Percentiles rank a stretch among this genome's conserved stretches.
phyloP scores from a whole-genome alignment of 2,113 vertebrate genomes.

The Stigmatopora argus region DNA sequence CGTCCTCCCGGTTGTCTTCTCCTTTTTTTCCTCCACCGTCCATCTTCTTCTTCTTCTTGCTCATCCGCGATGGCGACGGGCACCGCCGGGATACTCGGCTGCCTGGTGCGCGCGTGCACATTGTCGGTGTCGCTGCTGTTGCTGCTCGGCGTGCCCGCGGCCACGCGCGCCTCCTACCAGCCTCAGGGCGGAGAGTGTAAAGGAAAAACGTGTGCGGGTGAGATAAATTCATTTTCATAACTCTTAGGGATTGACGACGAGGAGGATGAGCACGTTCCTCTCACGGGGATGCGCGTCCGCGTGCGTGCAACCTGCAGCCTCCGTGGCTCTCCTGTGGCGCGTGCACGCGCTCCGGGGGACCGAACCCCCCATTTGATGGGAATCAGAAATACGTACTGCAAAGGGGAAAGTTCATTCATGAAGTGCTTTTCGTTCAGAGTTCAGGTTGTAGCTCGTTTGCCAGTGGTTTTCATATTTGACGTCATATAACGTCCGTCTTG shows the following conservation, averaged over 20 bases:
- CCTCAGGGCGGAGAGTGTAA: conserved; percentile 70
- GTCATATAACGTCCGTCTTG: too few relatives aligned
- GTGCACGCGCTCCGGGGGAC: not conserved
- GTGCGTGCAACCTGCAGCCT: not conserved
- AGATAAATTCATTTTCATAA: conserved; percentile 3
- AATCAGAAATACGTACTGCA: not conserved
- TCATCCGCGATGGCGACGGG: conserved; percentile 45
- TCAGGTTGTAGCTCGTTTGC: too few relatives aligned
- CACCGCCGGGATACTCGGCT: conserved; percentile 40
- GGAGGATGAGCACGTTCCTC: not conserved
- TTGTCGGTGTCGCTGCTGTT: conserved; percentile 50
- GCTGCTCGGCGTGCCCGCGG: conserved; percentile 57
- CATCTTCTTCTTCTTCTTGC: not conserved
- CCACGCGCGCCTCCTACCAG: conserved; percentile 60
- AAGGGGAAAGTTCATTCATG: not conserved
- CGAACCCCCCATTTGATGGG: not conserved
- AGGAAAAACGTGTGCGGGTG: conserved; percentile 76
- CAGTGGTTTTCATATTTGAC: too few relatives aligned
- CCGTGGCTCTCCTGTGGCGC: not conserved
- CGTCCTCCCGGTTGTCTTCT: not conserved
- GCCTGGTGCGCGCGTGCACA: conserved; percentile 59
- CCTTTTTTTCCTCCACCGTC: not conserved
- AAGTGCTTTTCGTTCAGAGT: too few relatives aligned
- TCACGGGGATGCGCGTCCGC: not conserved
- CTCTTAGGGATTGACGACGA: not conserved